Conservation (phyloP, 2,888 invertebrate genomes). For the Plagodis dolabraria region DNA sequence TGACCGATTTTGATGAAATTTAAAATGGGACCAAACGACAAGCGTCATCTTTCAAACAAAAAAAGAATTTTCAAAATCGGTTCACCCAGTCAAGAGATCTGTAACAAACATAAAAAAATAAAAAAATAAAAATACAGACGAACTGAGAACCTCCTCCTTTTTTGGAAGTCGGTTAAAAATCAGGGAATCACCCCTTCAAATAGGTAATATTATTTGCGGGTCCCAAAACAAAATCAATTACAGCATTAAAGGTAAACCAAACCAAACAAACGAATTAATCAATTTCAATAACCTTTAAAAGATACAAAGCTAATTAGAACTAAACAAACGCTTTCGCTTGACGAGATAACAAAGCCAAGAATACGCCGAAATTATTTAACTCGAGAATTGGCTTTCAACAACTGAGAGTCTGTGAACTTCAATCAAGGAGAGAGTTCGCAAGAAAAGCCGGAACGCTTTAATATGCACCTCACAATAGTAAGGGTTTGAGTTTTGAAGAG, state of each 20-base stretch:
- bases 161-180: too few relatives aligned
- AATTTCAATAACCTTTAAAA: slow-evolving; percentile 31
- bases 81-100: too few relatives aligned
- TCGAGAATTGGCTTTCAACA: slow-evolving; percentile 64
- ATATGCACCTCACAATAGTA: slow-evolving; percentile 80
- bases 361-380: slow-evolving; percentile 68
- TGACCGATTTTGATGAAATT: too few relatives aligned
- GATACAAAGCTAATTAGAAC: slow-evolving; percentile 45
- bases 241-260: not conserved
- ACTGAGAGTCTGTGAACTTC: slow-evolving; percentile 57
- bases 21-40: too few relatives aligned
- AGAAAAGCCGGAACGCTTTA: slow-evolving; percentile 70
- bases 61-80: too few relatives aligned
- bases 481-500: slow-evolving; percentile 77
- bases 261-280: slow-evolving; percentile 7
- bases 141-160: too few relatives aligned
- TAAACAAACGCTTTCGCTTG: slow-evolving; percentile 48
- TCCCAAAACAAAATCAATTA: too few relatives aligned
- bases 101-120: too few relatives aligned
- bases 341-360: slow-evolving; percentile 55
- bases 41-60: too few relatives aligned
- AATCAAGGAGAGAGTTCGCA: slow-evolving; percentile 70
- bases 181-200: too few relatives aligned
- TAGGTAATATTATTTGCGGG: too few relatives aligned
- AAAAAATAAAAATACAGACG: too few relatives aligned